Evolutionary conservation across 2,888 invertebrate species (phyloP), one percentile per base, ranked within the genome.

Genomic region (Cotesia congregata): DNA sequence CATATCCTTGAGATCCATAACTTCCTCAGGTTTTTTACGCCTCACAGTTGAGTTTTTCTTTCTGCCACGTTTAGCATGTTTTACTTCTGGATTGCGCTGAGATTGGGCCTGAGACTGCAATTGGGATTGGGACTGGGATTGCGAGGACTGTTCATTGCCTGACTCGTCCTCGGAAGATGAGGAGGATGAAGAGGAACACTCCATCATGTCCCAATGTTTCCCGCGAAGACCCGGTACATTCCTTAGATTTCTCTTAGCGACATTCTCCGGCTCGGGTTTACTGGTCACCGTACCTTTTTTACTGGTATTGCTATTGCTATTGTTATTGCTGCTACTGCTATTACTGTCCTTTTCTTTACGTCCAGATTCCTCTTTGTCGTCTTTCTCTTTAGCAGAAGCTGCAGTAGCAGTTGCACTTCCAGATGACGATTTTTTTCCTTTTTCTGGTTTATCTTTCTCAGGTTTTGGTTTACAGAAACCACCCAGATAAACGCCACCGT

Each of bases 1-100:
- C 93, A 96, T 95, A 83, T 96, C 96, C 85, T 95, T 95, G 69
- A 96, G 91, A 85, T 96, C 96, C 94, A 95, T 95, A 39, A 93
- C 92, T 62, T 87, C 86, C 72, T 87, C 87, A 65, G 86, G 89
- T 83, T 84, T 88, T 79, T 84, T 87, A 72, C 83, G 83, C 77
- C 88, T 85, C 82, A 87, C 87, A 59, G 83, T 82, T 80, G 84
- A 82, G 74, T 86, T 84, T 80, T 88, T 89, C 12, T 77, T 77
- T 79, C 90, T 87, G 81, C 86, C 83, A 50, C 83, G 82, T 64
- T 85, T 83, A 81, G 62, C 83, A 80, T 78, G 86, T 85, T 78
- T 87, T 12, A 50, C 50, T 50, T 50, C 50, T 50, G 50, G 50
- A 50, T 50, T 50, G 50, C 50, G 50, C 6, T 7, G 50, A 12